Conservation (phyloP, 2,888 invertebrate species). For the Archips xylosteana region DNA sequence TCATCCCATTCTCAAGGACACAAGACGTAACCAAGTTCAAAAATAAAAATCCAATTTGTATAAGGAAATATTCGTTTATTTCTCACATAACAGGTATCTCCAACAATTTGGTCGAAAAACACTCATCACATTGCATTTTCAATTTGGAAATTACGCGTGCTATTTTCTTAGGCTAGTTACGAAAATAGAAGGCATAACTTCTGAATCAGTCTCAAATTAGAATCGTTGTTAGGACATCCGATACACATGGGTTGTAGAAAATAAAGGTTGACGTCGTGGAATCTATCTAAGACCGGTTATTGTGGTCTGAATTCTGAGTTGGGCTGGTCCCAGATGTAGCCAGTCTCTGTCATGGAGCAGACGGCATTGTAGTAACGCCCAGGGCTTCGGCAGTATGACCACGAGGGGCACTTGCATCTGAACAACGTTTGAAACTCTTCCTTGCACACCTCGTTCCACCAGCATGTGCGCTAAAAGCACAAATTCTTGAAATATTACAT, state of each 20-base stretch:
- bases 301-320: slow-evolving; percentile 78
- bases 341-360: slow-evolving; percentile 95
- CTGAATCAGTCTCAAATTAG: slow-evolving; percentile 78
- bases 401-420: slow-evolving; percentile 94
- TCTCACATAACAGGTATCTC: slow-evolving; percentile 56
- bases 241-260: slow-evolving; percentile 23
- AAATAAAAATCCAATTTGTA: slow-evolving; percentile 58
- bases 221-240: slow-evolving; percentile 66
- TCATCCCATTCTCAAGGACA: slow-evolving; percentile 62
- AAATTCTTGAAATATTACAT: neutral
- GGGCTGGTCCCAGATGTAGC: slow-evolving; percentile 96
- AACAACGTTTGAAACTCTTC: slow-evolving; percentile 95
- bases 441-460: slow-evolving; percentile 97
- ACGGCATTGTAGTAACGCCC: slow-evolving; percentile 96
- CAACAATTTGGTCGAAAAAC: slow-evolving; percentile 62
- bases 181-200: slow-evolving; percentile 80
- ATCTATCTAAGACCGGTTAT: slow-evolving; percentile 49
- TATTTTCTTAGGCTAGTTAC: slow-evolving; percentile 63
- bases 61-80: slow-evolving; percentile 69
- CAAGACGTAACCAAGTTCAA: slow-evolving; percentile 50
- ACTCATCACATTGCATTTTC: slow-evolving; percentile 54
- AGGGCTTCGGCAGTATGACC: slow-evolving; percentile 95
- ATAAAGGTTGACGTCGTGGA: slow-evolving; percentile 40
- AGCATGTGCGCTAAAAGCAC: slow-evolving; percentile 91
- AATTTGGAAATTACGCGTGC: slow-evolving; percentile 37